Evolutionary conservation across 2,888 invertebrate genomes (phyloP), one percentile per base, ranked within the genome.

Genomic region (Galeruca laticollis): DNA sequence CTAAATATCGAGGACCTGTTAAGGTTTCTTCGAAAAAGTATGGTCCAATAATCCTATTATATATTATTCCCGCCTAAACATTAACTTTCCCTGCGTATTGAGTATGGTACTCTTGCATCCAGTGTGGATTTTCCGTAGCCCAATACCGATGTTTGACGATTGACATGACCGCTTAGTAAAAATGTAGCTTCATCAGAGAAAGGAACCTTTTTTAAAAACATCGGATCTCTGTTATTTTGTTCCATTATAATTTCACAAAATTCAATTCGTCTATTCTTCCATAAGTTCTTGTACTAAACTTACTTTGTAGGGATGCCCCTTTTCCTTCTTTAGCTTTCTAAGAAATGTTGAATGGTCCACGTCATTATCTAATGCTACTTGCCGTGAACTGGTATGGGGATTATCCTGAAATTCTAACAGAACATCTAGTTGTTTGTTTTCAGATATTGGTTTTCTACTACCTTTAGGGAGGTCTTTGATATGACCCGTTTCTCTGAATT

Each of bases 171-270:
- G 56, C 61, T 61, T 40, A 60, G 56, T 57, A 60, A 33, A 66
- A 70, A 60, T 1, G 26, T 51, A 69, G 62, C 49, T 69, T 63
- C 69, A 59, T 69, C 51, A 31, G 43, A 69, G 31, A 64, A 69
- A 59, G 52, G 35, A 59, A 56, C 56, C 35, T 60, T 69, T 64
- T 59, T 47, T 60, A 64, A 49, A 59, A 69, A 69, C 31, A 33
- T 64, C 54, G 13, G 64, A 69, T 64, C 54, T 63, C 57, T 69
- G 57, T 61, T 68, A 26, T 35, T 62, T 62, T 56, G 40, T 43
- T 69, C 49, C 64, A 69, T 64, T 31, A 65, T 65, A 49, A 52
- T 69, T 64, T 69, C 60, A 49, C 37, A 59, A 49, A 69, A 64
- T 60, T 43, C 51, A 26, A 26, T 26, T 26, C 26, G 26, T 26